These are phyloP conservation scores for Zapus hudsonius DNA, from an alignment of 2,113 vertebrate species.

Conservation along the genomic window DNA sequence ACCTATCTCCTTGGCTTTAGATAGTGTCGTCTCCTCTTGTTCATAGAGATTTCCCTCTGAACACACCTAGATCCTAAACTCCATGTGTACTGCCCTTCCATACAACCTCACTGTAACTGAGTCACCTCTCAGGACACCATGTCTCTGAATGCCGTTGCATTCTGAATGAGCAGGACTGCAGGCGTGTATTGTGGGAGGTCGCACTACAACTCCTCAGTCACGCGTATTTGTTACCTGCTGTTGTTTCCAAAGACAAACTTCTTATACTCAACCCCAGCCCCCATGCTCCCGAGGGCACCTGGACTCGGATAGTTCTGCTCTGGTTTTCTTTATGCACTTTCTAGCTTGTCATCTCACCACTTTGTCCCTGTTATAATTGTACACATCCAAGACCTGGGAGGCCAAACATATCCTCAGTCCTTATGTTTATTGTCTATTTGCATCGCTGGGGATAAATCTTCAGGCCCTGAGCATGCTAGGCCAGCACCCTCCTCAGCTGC, in stretches of 20 bases:
- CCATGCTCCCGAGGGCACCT: background rate
- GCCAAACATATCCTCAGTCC: background rate
- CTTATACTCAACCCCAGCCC: background rate
- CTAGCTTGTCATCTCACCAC: background rate
- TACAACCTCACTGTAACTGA: background rate
- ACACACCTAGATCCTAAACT: no score
- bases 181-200: accelerated
- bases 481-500: background rate
- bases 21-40: background rate
- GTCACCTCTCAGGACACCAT: background rate
- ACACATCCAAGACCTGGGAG: background rate
- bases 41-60: background rate
- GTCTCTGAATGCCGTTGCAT: background rate
- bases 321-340: background rate
- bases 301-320: background rate
- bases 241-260: background rate
- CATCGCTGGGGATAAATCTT: background rate
- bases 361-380: background rate
- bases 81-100: background rate
- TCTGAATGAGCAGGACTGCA: background rate
- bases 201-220: background rate
- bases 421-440: background rate
- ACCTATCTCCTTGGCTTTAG: background rate
- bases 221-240: background rate
- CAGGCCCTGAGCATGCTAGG: background rate